Percentiles rank a stretch among this genome's conserved stretches.
Conservation (phyloP, 2,113 vertebrate genomes). For the Tretioscincus oriximinensis region DNA sequence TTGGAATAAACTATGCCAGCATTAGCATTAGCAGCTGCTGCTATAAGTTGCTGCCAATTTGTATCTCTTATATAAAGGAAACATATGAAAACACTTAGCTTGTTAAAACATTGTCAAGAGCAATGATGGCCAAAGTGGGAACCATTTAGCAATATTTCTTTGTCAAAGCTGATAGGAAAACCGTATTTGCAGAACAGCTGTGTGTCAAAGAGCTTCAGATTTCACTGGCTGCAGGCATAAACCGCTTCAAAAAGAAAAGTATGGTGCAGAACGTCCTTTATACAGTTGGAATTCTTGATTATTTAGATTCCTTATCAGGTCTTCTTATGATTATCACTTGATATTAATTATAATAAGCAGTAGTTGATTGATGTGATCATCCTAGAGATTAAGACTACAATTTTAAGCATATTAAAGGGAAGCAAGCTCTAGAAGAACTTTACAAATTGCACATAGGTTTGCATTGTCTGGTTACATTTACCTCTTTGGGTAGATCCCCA, state of each 20-base stretch:
- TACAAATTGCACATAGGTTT: neutral
- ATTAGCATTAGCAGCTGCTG: neutral
- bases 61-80: conserved; percentile 41
- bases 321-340: neutral
- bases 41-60: neutral
- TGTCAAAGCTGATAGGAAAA: conserved; percentile 26
- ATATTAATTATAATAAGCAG: neutral
- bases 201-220: conserved; percentile 27
- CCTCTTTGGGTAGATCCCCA: neutral
- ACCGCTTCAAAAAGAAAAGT: conserved; percentile 14
- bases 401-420: neutral
- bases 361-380: neutral
- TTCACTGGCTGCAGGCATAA: conserved; percentile 29
- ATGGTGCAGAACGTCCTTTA: conserved; percentile 1
- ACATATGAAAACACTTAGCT: conserved; percentile 35
- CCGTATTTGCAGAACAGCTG: conserved; percentile 37
- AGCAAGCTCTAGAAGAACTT: neutral
- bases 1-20: conserved; percentile 26
- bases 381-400: neutral
- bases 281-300: neutral
- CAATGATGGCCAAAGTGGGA: conserved; percentile 36
- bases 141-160: conserved; percentile 36
- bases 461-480: neutral
- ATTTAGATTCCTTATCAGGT: neutral
- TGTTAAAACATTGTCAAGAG: conserved; percentile 23